Evolutionary conservation across 1,140 invertebrate species (phyloP).

Genomic region (Polyergus mexicanus): DNA sequence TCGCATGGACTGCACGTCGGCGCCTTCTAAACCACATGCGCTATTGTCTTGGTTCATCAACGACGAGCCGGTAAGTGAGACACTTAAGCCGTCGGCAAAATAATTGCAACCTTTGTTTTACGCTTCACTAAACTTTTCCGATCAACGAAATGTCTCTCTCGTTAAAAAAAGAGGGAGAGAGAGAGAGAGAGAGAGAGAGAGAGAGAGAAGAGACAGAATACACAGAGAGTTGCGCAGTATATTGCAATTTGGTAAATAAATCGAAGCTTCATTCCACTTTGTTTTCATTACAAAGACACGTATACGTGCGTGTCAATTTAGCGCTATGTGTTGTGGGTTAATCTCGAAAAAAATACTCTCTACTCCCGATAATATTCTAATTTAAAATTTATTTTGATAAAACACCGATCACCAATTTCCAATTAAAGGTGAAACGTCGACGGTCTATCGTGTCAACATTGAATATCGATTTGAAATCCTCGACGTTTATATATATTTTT

Average conservation of each 20-base stretch:
- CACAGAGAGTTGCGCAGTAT: slow-evolving; percentile 37
- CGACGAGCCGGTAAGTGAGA: slow-evolving; percentile 90
- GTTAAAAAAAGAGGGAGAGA: not conserved
- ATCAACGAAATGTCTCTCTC: slow-evolving; percentile 27
- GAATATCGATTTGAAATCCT: slow-evolving; percentile 48
- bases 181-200: not conserved
- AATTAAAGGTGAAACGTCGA: slow-evolving; percentile 46
- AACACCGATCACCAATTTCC: not conserved
- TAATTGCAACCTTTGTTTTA: slow-evolving; percentile 28
- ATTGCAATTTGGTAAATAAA: slow-evolving; percentile 57
- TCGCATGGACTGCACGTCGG: slow-evolving; percentile 94
- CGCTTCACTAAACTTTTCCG: slow-evolving; percentile 24
- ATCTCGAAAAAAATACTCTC: slow-evolving; percentile 50
- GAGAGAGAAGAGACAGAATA: not conserved
- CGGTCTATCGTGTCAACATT: slow-evolving; percentile 37
- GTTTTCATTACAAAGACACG: slow-evolving; percentile 48
- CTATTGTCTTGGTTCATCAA: slow-evolving; percentile 96
- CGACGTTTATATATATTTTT: slow-evolving; percentile 52
- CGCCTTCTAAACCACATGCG: slow-evolving; percentile 93
- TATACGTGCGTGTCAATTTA: slow-evolving; percentile 28
- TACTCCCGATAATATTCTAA: slow-evolving; percentile 41
- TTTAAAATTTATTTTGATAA: slow-evolving; percentile 58
- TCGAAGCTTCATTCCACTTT: slow-evolving; percentile 37
- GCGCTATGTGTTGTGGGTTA: slow-evolving; percentile 3
- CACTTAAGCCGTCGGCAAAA: slow-evolving; percentile 41